A percentile compares a stretch with the other conserved stretches of the same genome.
These are phyloP conservation scores for Aselliscus stoliczkanus DNA, from an alignment of 2,797 vertebrate species.

Conservation along the genomic window DNA sequence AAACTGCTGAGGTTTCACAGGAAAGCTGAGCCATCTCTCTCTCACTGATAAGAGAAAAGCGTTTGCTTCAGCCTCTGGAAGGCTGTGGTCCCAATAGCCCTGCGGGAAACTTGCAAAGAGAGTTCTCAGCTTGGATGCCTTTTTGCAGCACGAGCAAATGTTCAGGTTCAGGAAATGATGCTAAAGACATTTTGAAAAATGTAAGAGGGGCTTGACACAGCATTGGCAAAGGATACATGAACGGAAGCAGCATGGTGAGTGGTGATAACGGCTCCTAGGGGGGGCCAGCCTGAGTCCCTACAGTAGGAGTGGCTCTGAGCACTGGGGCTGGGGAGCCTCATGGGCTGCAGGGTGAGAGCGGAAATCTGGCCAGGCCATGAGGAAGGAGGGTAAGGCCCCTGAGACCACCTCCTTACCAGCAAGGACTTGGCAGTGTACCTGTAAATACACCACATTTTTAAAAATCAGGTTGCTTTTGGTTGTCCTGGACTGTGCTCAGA, in stretches of 20 bases:
- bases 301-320: neutral
- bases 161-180: constrained; percentile 59
- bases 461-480: neutral
- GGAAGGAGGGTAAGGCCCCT: neutral
- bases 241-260: constrained; percentile 35
- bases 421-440: neutral
- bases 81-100: neutral
- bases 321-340: neutral
- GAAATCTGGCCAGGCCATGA: neutral
- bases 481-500: neutral
- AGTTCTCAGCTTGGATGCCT: neutral
- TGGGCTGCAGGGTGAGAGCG: neutral
- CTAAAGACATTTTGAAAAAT: constrained; percentile 46
- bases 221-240: constrained; percentile 52
- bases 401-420: neutral
- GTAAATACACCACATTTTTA: neutral
- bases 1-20: neutral
- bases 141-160: constrained; percentile 15
- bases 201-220: constrained; percentile 48
- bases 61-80: neutral
- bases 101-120: neutral
- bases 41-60: neutral
- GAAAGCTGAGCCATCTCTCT: neutral
- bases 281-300: neutral
- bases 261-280: constrained; percentile 45